Base-by-base conservation (phyloP, 2,113 vertebrate species). In the Salminus brasiliensis region DNA sequence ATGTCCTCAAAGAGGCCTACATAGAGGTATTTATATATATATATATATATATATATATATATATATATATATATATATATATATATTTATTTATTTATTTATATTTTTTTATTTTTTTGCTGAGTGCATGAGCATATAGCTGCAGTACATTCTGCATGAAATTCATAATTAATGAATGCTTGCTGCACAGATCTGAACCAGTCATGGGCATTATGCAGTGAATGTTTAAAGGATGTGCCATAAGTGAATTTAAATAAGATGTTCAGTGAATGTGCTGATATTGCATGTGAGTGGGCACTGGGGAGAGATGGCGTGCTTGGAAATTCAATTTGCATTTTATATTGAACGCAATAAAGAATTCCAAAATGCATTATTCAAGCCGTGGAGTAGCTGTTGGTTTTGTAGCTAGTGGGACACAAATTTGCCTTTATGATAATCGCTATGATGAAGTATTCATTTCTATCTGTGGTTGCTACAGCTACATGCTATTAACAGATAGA, bases 131-230 rank as follows among this genome's bases (percentile, higher is more conserved):
- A 36, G 27, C 27, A 65, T 27, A 47, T 68, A 30, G n/a, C n/a
- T n/a, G 45, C 39, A 15, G 32, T 39, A 16, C 29, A 16, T 43
- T 15, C 36, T 62, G 23, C 16, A 25, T 47, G 34, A 34, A 66
- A 34, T 77, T 66, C 66, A 72, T 57, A 49, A 71, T 76, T 81
- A 34, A 76, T 76, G 65, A 65, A 72, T 55, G 74, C 30, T 16
- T 29, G 27, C 11, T 57, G 57, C 21, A 27, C 59, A 78, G 79
- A 75, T 84, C 79, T 68, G 78, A 81, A 75, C 30, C 55, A 66
- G 69, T 76, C 57, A 66, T 78, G 18, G 52, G 52, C 65, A 68
- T 53, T 41, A 69, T 25, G 23, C 55, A 81, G 59, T 32, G 47
- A 43, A 23, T 30, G 57, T 16, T 36, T 30, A 23, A n/a, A n/a